These are phyloP conservation scores for Corvus cornix DNA, from an alignment of 2,113 vertebrate genomes.

Conservation along the genomic window DNA sequence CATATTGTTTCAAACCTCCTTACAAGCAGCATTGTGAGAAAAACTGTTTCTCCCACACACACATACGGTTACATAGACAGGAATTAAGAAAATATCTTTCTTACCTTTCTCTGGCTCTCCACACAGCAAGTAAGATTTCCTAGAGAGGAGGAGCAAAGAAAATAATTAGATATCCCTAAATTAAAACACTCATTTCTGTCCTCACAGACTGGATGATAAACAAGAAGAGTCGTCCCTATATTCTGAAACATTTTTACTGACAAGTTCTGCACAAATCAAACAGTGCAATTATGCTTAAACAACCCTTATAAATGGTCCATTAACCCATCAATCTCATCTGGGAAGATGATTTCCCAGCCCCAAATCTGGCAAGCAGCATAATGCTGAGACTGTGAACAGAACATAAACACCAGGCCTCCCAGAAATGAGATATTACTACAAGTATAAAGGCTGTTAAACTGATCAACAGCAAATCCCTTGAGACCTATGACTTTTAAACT, in stretches of 20 bases:
- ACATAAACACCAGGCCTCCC: neutral
- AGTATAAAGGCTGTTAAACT: neutral
- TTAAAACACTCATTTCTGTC: neutral
- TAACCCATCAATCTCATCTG: neutral
- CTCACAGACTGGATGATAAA: neutral
- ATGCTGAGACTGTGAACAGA: neutral
- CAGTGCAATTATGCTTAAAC: neutral
- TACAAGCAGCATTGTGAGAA: neutral
- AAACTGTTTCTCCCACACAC: neutral
- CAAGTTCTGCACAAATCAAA: neutral
- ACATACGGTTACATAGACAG: neutral
- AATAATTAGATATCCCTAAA: neutral
- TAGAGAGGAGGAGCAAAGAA: neutral
- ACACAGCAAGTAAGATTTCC: neutral
- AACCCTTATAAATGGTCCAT: neutral
- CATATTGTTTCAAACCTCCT: neutral
- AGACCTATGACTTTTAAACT: neutral
- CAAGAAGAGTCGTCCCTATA: neutral
- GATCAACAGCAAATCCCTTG: neutral
- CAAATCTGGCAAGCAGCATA: neutral
- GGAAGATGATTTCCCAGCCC: neutral
- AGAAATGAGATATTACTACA: neutral
- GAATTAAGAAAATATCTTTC: neutral
- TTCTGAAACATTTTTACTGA: neutral
- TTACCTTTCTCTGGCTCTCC: neutral